These are phyloP conservation scores for Illadopsis cleaveri DNA, from an alignment of 2,113 vertebrate species.

Conservation along the genomic window DNA sequence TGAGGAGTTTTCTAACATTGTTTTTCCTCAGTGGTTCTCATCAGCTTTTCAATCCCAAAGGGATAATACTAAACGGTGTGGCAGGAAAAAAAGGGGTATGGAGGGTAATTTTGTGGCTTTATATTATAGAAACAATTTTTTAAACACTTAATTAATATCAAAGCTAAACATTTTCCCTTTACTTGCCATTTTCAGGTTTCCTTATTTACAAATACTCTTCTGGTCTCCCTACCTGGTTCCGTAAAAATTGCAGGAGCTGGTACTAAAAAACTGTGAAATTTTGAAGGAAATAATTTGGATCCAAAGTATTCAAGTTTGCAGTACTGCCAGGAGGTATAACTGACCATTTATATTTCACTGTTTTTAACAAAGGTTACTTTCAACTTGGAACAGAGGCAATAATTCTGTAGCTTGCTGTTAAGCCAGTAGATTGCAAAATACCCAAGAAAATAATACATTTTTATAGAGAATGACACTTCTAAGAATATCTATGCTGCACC, in stretches of 20 bases:
- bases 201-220: background rate
- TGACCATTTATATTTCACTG: background rate
- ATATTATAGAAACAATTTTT: background rate
- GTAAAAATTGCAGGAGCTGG: background rate
- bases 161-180: background rate
- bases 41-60: background rate
- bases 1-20: background rate
- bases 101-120: background rate
- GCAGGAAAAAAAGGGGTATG: background rate
- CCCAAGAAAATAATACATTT: background rate
- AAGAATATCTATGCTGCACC: background rate
- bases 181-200: background rate
- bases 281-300: background rate
- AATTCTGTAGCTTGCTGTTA: background rate
- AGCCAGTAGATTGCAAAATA: background rate
- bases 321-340: background rate
- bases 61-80: background rate
- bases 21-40: background rate
- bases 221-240: background rate
- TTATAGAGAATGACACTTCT: background rate
- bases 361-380: background rate
- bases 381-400: background rate
- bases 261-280: background rate
- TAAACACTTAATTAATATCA: background rate
- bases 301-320: background rate